phyloP scores from a whole-genome alignment of 2,888 invertebrate genomes.

The Ectropis crepuscularia region DNA sequence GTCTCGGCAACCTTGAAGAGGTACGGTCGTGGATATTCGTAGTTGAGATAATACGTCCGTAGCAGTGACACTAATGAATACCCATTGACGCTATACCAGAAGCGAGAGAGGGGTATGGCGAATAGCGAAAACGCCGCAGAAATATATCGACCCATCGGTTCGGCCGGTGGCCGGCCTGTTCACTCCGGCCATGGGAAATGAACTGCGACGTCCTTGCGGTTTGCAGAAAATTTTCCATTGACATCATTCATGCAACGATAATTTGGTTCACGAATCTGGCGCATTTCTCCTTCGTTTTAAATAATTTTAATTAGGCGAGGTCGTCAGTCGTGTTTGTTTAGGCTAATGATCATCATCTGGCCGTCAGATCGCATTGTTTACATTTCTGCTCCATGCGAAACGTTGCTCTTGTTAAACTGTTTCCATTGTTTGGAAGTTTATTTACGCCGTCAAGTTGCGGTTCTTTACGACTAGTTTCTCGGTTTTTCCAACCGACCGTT shows the following conservation, averaged over 20 bases:
- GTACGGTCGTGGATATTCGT: slow-evolving; percentile 42
- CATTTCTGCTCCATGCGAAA: slow-evolving; percentile 19
- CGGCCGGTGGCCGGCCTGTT: slow-evolving; percentile 60
- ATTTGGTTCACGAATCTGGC: slow-evolving; percentile 29
- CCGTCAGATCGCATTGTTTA: slow-evolving; percentile 36
- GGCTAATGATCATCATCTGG: slow-evolving; percentile 35
- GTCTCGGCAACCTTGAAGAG: slow-evolving; percentile 54
- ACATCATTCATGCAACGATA: slow-evolving; percentile 46
- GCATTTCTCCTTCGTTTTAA: slow-evolving; percentile 34
- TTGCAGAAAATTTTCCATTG: slow-evolving; percentile 56
- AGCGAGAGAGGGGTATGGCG: slow-evolving; percentile 44
- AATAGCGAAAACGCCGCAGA: slow-evolving; percentile 77
- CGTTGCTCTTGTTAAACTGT: slow-evolving; percentile 30
- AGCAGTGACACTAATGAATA: slow-evolving; percentile 47
- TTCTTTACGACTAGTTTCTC: slow-evolving; percentile 33
- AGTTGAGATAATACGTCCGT: slow-evolving; percentile 50
- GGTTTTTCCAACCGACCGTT: slow-evolving; percentile 16
- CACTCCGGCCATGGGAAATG: slow-evolving; percentile 65
- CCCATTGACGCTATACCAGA: slow-evolving; percentile 35
- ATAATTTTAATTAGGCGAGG: slow-evolving; percentile 43
- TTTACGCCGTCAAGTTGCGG: slow-evolving; percentile 36
- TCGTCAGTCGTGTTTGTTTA: slow-evolving; percentile 37
- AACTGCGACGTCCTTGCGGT: slow-evolving; percentile 63
- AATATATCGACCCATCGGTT: slow-evolving; percentile 77
- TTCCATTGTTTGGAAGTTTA: slow-evolving; percentile 34